These are phyloP conservation scores for Drosophila quadrilineata DNA, from an alignment of 1,140 invertebrate species.

Conservation along the genomic window DNA sequence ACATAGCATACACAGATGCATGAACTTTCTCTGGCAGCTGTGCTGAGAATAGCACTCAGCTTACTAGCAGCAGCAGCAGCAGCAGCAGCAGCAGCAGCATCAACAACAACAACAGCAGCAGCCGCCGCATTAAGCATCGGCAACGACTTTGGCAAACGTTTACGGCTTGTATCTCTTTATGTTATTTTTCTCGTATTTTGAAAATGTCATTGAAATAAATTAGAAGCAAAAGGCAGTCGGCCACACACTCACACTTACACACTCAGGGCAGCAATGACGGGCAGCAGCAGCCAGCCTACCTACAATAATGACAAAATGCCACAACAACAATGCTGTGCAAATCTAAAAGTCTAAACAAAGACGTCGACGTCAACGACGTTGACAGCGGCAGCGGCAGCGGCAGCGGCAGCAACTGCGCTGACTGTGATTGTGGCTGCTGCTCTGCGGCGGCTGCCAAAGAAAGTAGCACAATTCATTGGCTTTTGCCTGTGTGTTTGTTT, in stretches of 20 bases:
- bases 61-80: background rate
- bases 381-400: background rate
- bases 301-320: constrained; percentile 49
- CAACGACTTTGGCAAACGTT: background rate
- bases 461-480: constrained; percentile 71
- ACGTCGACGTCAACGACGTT: constrained; percentile 16
- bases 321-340: constrained; percentile 38
- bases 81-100: background rate
- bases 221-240: constrained; percentile 57
- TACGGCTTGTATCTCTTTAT: background rate
- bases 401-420: constrained; percentile 1
- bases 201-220: constrained; percentile 76
- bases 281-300: too few species aligned
- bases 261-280: constrained; percentile 21
- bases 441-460: constrained; percentile 46
- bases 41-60: constrained; percentile 12
- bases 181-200: constrained; percentile 41
- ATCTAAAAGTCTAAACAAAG: constrained; percentile 38
- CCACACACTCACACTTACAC: constrained; percentile 13
- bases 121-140: too few species aligned
- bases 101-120: background rate
- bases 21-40: constrained; percentile 36
- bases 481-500: constrained; percentile 17
- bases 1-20: constrained; percentile 1
- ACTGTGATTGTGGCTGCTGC: constrained; percentile 13